Evolutionary conservation across 2,888 invertebrate species (phyloP).

Genomic region (Noctua comes): DNA sequence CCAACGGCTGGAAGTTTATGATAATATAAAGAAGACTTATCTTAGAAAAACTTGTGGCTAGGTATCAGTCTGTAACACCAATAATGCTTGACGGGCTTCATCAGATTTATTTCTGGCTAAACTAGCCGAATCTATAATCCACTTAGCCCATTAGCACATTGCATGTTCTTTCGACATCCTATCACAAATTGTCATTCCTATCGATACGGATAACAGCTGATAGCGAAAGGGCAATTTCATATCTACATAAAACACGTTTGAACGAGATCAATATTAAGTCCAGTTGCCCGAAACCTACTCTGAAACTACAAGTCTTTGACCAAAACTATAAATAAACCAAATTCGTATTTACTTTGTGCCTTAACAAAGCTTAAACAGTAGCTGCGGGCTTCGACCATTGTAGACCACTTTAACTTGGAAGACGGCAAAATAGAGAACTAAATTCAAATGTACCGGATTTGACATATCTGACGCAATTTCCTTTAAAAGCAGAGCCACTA

Average conservation of each 20-base stretch:
- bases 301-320: background rate
- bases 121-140: conserved; percentile 18
- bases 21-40: background rate
- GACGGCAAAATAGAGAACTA: conserved; percentile 21
- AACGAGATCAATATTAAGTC: background rate
- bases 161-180: background rate
- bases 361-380: conserved; percentile 18
- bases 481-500: background rate
- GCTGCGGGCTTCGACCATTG: conserved; percentile 4
- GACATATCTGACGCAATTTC: background rate
- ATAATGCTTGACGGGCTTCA: background rate
- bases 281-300: background rate
- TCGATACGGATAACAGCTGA: conserved; percentile 9
- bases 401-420: conserved; percentile 4
- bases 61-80: background rate
- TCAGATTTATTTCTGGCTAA: background rate
- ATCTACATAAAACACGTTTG: background rate
- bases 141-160: conserved; percentile 8
- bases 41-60: background rate
- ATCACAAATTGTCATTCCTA: background rate
- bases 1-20: background rate
- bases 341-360: conserved; percentile 25
- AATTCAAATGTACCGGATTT: background rate
- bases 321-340: conserved; percentile 27
- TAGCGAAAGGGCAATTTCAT: conserved; percentile 2